Base-by-base conservation (phyloP, 2,113 vertebrate genomes). In the Phoxinus phoxinus region DNA sequence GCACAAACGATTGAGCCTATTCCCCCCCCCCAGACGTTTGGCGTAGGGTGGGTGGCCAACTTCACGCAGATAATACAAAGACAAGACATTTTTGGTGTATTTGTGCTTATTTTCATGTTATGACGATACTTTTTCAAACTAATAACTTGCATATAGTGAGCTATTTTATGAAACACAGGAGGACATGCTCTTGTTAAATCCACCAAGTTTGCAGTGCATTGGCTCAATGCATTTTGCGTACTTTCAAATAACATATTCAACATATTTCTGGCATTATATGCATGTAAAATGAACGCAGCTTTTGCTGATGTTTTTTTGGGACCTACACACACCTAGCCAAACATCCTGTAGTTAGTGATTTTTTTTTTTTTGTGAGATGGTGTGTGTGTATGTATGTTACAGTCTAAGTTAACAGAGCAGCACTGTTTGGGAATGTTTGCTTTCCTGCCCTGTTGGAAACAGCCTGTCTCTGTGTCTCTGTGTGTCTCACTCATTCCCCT, bases 391-490 rank as follows among this genome's bases (percentile, higher is more conserved):
- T 87, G 88, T 84, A 86, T 92, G 90, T 93, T 93, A 94, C 88
- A 90, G 91, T 93, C 91, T 89, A 91, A 51, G 73, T 85, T 90
- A 89, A 95, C 94, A 95, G 93, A 93, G 93, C 83, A 15, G 59
- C 92, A 93, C 93, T 95, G 93, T 95, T 93, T 84, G 90, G 86
- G 89, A 84, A 90, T 95, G 93, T 95, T 95, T 95, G 89, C 92
- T 93, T 94, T 85, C 92, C 86, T 89, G 77, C 37, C 46, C 71
- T 86, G 72, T 37, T 86, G 81, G 53, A 69, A 82, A 67, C 32
- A 41, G 30, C 44, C 74, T 44, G 48, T 65, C 72, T 74, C 61
- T 73, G 61, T 74, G 53, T 72, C 63, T 82, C 21, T 78, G 74
- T 74, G 77, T 81, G 67, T 81, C 75, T 81, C 48, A 67, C 85